Conservation (phyloP, 1,140 invertebrate genomes). For the Contarinia nasturtii region DNA sequence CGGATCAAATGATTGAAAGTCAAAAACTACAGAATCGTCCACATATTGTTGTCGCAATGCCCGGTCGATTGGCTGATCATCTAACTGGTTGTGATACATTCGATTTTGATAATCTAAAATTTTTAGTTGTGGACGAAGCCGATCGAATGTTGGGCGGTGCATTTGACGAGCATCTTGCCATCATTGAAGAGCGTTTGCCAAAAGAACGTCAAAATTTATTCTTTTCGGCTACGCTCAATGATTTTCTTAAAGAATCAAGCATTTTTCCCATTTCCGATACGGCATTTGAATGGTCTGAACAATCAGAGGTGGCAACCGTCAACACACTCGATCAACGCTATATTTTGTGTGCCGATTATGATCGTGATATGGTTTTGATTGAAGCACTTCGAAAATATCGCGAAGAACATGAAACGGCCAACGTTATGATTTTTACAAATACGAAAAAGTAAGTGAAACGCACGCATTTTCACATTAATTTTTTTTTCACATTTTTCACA, state of each 20-base stretch:
- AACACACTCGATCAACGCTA: conserved; percentile 76
- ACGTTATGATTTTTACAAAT: conserved; percentile 83
- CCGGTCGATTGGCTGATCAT: conserved; percentile 76
- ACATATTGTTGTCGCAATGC: conserved; percentile 88
- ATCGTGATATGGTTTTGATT: conserved; percentile 85
- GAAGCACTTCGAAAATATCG: conserved; percentile 67
- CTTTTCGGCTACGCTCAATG: conserved; percentile 93
- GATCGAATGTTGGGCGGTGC: conserved; percentile 65
- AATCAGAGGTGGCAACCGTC: conserved; percentile 54
- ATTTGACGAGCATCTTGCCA: conserved; percentile 62
- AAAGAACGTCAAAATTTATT: conserved; percentile 66
- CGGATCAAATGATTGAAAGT: conserved; percentile 82
- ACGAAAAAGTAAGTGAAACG: conserved; percentile 72
- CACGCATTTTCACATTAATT: neutral
- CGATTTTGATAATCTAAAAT: conserved; percentile 60
- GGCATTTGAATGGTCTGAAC: conserved; percentile 37
- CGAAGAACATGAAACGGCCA: conserved; percentile 47
- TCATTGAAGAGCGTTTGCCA: conserved; percentile 65
- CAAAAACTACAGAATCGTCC: conserved; percentile 68
- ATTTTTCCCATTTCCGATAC: conserved; percentile 19
- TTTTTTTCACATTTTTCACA: no score
- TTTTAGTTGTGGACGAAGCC: conserved; percentile 83
- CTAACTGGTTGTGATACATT: conserved; percentile 69
- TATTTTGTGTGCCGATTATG: conserved; percentile 70
- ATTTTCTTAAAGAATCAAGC: conserved; percentile 33